A percentile compares a stretch with the other conserved stretches of the same genome.
Conservation (phyloP, 2,797 vertebrate species). For the Gallinago nigripennis region DNA sequence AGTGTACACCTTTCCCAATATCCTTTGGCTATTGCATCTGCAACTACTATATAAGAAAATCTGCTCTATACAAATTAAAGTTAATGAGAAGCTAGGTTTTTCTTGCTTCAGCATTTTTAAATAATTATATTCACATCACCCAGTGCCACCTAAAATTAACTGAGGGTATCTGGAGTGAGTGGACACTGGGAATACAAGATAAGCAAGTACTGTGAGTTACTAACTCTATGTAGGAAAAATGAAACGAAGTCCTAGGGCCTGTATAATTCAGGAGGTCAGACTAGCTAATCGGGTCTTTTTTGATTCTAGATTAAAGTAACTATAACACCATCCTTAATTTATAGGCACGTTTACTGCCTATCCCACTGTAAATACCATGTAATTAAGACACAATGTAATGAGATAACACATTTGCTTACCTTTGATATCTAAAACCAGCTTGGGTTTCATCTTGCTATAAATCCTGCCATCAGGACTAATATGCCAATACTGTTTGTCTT, state of each 20-base stretch:
- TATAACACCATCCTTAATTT: conserved; percentile 40
- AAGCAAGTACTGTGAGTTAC: conserved; percentile 35
- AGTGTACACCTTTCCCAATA: not conserved
- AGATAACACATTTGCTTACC: conserved; percentile 82
- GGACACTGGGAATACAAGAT: conserved; percentile 57
- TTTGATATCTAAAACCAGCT: conserved; percentile 94
- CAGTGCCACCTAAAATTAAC: not conserved
- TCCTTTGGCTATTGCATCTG: conserved; percentile 7
- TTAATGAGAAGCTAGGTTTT: conserved; percentile 34
- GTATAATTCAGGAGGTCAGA: conserved; percentile 50
- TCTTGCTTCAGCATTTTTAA: conserved; percentile 30
- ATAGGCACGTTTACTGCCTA: conserved; percentile 23
- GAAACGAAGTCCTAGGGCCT: not conserved
- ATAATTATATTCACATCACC: not conserved
- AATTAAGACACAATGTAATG: conserved; percentile 32
- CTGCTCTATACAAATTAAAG: not conserved
- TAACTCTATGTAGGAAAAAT: not conserved
- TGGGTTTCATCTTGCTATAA: conserved; percentile 85
- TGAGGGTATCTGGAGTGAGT: conserved; percentile 31
- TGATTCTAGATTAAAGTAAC: conserved; percentile 42
- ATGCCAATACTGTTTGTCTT: conserved; percentile 88
- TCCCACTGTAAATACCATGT: conserved; percentile 15
- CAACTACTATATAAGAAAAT: conserved; percentile 1
- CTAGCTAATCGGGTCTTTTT: conserved; percentile 22
- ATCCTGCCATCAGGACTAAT: conserved; percentile 88